Base-by-base conservation (phyloP, 2,888 invertebrate genomes). In the Aricia artaxerxes region DNA sequence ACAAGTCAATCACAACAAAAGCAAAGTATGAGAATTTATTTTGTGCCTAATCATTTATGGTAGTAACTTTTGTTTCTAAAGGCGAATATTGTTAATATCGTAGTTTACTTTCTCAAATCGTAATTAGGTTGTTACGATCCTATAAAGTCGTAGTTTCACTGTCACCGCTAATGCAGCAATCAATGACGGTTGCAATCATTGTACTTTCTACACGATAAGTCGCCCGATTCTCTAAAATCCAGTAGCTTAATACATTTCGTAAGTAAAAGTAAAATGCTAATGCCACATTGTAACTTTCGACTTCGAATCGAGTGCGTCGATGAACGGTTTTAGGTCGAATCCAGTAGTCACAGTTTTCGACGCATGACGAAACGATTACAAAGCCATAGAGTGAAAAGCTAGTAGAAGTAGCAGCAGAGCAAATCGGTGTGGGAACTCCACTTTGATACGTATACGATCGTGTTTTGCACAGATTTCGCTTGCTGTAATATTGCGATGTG, bases 241-340 rank as follows among this genome's bases (percentile, higher is more conserved):
- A 87, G 88, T 88, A 85, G 86, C 84, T 84, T 84, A 85, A 85
- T 86, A 88, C 85, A 85, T 88, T 86, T 85, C 83, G 84, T 83
- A 87, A 89, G 89, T 90, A 90, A 91, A 90, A 91, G 91, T 90
- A 90, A 88, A 88, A 90, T 89, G 86, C 86, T 91, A 89, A 91
- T 90, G 87, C 82, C 81, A 85, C 84, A 88, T 91, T 91, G 90
- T 91, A 89, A 86, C 87, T 89, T 89, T 82, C 78, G 60, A 80
- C 78, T 79, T 78, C 79, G 77, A 78, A 80, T 79, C 73, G 73
- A 53, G 61, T 76, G 73, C 79, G 38, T 76, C 61, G 40, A 78
- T 60, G 75, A 80, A 35, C 5, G 78, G 60, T 75, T 79, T 75
- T 79, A 73, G 79, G 78, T 81, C 80, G 53, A 77, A 79, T 61